Evolutionary conservation across 2,113 vertebrate species (phyloP), one percentile per base, ranked within the genome.

Genomic region (Oreotrochilus melanogaster): DNA sequence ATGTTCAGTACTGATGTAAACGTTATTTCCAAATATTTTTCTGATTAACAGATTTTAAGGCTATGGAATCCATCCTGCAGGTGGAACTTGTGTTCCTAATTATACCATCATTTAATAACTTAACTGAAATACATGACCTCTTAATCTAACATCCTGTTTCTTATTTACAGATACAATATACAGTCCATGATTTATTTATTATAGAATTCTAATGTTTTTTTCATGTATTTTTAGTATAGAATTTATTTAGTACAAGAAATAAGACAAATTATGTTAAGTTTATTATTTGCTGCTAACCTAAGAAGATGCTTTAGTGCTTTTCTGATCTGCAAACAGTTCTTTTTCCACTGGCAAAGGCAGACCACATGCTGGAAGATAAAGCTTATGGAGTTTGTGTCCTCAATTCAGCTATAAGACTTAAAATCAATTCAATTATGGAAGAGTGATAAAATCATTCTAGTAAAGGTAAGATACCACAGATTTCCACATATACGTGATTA

Each of bases 331-430:
- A 74, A 85, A 74, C 60, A 54, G 28, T 31, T 80, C 2, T 93
- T 91, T 94, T 91, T 89, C 35, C 39, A n/a, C 10, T 43, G 21
- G 81, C 43, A 78, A 92, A 85, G 53, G 23, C 70, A 85, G 65
- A 51, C 31, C 23, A 75, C 43, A 42, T 78, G 28, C 28, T 82
- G 47, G 19, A 92, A 92, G 74, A 92, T 92, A 95, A 93, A 92
- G 18, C 22, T 82, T 57, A 89, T 87, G 65, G 47, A 82, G 24
- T 78, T 84, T 91, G 56, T 74, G 71, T 94, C 78, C 51, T 89
- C 56, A 71, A 37, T 93, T 94, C 85, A 92, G 28, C 31, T 82
- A 33, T 82, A 93, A 82, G 78, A 75, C 53, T 85, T 85, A 92
- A 93, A 94, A 92, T 81, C 61, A 67, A 28, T 93, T 95, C 70